Evolutionary conservation across 2,797 vertebrate genomes (phyloP).

Genomic region (Pseudochirops cupreus): DNA sequence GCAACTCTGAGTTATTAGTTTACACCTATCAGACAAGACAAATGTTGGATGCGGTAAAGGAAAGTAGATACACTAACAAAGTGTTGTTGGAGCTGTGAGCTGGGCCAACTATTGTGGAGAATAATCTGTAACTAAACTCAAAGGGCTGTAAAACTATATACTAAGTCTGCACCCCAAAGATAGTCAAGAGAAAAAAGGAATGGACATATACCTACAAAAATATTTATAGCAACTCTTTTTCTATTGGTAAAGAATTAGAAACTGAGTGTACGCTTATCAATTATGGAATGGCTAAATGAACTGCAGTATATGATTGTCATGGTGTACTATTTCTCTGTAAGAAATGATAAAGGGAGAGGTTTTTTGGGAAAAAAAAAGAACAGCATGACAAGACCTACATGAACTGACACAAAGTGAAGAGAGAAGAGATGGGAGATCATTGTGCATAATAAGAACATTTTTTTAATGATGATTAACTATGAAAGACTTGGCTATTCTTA

Average conservation of each 20-base stretch:
- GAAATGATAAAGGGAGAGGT: neutral
- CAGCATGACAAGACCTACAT: neutral
- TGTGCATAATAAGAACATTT: neutral
- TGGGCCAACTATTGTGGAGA: neutral
- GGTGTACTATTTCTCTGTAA: too few relatives aligned
- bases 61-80: neutral
- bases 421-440: neutral
- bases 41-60: neutral
- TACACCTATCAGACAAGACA: neutral
- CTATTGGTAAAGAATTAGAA: neutral
- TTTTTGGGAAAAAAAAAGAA: neutral
- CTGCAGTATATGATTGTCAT: neutral
- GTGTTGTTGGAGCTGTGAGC: too few relatives aligned
- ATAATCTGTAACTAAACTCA: neutral
- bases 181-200: too few relatives aligned
- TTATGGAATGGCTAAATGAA: neutral
- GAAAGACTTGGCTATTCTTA: neutral
- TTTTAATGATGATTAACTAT: neutral
- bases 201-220: too few relatives aligned
- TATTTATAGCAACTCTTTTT: neutral
- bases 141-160: neutral
- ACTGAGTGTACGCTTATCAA: neutral
- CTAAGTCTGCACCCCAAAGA: too few relatives aligned
- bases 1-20: neutral
- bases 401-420: neutral